These are phyloP conservation scores for Mythimna albipuncta DNA, from an alignment of 2,888 invertebrate genomes.

Conservation along the genomic window DNA sequence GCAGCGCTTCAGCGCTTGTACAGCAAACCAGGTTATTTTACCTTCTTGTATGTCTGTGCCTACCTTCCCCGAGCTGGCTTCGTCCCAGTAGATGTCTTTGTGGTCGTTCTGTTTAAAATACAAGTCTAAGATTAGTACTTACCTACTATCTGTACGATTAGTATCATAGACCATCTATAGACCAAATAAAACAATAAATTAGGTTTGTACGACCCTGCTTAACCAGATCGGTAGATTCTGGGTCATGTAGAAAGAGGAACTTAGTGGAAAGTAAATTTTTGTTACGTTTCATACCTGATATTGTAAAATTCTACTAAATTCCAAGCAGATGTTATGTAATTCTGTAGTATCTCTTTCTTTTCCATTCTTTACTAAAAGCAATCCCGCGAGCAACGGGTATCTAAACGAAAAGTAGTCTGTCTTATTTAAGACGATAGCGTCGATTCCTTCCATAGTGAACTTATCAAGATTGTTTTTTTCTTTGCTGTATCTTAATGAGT, in stretches of 20 bases:
- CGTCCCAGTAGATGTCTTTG: conserved; percentile 29
- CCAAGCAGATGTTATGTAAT: conserved; percentile 25
- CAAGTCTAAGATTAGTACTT: too few relatives aligned
- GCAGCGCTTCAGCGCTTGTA: conserved; percentile 94
- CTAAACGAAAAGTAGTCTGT: conserved; percentile 26
- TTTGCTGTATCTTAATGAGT: conserved; percentile 29
- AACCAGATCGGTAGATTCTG: too few relatives aligned
- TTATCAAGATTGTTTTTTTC: conserved; percentile 39
- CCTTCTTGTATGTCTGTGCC: conserved; percentile 97
- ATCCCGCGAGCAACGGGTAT: conserved; percentile 21
- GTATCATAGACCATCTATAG: too few relatives aligned
- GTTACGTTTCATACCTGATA: conserved; percentile 34
- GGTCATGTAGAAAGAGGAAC: too few relatives aligned
- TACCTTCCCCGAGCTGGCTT: conserved; percentile 26
- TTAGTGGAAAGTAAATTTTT: not conserved
- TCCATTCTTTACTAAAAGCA: conserved; percentile 34
- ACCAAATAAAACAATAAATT: too few relatives aligned
- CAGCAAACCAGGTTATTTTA: conserved; percentile 97
- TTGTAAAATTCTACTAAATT: conserved; percentile 40
- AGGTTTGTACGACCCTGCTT: too few relatives aligned
- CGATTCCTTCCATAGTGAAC: conserved; percentile 39
- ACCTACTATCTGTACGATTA: too few relatives aligned
- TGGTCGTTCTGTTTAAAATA: conserved; percentile 42
- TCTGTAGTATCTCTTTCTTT: conserved; percentile 20
- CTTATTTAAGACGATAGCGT: conserved; percentile 33